Evolutionary conservation across 2,888 invertebrate species (phyloP).

Genomic region (Caenorhabditis panamensis): DNA sequence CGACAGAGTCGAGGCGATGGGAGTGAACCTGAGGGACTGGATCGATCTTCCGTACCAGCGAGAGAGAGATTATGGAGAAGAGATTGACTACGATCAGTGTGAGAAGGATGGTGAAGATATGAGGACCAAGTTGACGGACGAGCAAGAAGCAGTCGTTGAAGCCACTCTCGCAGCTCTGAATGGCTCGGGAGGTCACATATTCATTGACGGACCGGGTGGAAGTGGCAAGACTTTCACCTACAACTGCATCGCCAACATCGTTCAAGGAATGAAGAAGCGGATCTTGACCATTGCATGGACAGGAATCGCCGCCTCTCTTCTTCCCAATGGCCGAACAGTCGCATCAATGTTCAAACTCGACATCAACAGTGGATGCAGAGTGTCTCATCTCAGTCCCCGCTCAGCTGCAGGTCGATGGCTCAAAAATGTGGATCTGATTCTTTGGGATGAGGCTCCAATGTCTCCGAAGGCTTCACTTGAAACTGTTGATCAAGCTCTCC

Average conservation of each 20-base stretch:
- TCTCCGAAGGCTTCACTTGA: constrained; percentile 22
- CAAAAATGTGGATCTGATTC: neutral
- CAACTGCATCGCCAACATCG: constrained; percentile 80
- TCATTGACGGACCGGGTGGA: constrained; percentile 82
- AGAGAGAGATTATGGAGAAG: neutral
- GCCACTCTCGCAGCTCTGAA: constrained; percentile 1
- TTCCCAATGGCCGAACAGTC: constrained; percentile 55
- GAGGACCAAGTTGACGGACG: constrained; percentile 14
- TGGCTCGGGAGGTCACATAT: constrained; percentile 63
- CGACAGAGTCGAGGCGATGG: constrained; percentile 13
- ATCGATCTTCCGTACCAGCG: neutral
- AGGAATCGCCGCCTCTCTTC: constrained; percentile 54
- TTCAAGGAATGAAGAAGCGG: constrained; percentile 71
- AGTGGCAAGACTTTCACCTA: constrained; percentile 82
- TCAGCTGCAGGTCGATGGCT: neutral
- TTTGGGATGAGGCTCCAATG: constrained; percentile 47
- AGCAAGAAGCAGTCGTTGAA: constrained; percentile 38
- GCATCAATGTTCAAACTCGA: constrained; percentile 44
- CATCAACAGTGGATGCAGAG: constrained; percentile 14
- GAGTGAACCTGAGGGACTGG: constrained; percentile 1
- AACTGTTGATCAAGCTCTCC: constrained; percentile 27
- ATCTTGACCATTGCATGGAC: constrained; percentile 50
- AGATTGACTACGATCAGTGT: constrained; percentile 14
- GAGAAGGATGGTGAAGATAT: constrained; percentile 20
- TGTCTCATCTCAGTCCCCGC: neutral